Evolutionary conservation across 2,113 vertebrate species (phyloP).

Genomic region (Leptobrachium leishanense): DNA sequence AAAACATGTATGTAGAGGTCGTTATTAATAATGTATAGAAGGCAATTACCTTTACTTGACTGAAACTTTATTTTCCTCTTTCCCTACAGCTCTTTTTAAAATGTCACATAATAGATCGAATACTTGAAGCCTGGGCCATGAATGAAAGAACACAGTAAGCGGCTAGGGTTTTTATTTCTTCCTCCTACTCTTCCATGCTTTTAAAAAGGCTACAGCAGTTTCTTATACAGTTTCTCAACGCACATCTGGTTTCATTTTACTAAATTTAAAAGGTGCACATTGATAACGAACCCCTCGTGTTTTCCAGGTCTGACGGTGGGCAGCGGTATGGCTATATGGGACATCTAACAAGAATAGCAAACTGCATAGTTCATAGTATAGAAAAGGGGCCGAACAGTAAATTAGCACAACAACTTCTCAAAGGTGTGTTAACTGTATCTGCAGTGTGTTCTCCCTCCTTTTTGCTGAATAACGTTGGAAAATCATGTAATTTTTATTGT

Average conservation of each 20-base stretch:
- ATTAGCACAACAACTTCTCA: slow-evolving; percentile 83
- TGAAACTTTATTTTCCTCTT: slow-evolving; percentile 33
- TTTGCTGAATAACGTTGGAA: too few relatives aligned
- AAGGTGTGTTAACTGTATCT: slow-evolving; percentile 67
- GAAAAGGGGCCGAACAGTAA: slow-evolving; percentile 90
- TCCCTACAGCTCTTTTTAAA: slow-evolving; percentile 86
- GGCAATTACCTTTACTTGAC: not conserved
- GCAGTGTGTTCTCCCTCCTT: too few relatives aligned
- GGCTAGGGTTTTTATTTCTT: too few relatives aligned
- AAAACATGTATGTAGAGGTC: slow-evolving; percentile 80
- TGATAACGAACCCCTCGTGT: not conserved
- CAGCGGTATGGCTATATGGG: slow-evolving; percentile 95
- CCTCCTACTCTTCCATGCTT: too few relatives aligned
- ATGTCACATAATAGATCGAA: slow-evolving; percentile 94
- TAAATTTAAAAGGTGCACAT: too few relatives aligned
- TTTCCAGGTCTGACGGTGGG: slow-evolving; percentile 84
- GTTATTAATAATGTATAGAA: not conserved
- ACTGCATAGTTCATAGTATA: slow-evolving; percentile 90
- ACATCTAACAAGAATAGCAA: slow-evolving; percentile 95
- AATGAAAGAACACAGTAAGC: slow-evolving; percentile 98
- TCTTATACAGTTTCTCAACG: too few relatives aligned
- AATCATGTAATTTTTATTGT: too few relatives aligned
- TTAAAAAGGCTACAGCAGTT: too few relatives aligned
- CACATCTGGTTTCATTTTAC: too few relatives aligned
- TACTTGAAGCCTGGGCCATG: slow-evolving; percentile 91